Conservation (phyloP, 2,888 invertebrate genomes). For the Napeogenes inachia region DNA sequence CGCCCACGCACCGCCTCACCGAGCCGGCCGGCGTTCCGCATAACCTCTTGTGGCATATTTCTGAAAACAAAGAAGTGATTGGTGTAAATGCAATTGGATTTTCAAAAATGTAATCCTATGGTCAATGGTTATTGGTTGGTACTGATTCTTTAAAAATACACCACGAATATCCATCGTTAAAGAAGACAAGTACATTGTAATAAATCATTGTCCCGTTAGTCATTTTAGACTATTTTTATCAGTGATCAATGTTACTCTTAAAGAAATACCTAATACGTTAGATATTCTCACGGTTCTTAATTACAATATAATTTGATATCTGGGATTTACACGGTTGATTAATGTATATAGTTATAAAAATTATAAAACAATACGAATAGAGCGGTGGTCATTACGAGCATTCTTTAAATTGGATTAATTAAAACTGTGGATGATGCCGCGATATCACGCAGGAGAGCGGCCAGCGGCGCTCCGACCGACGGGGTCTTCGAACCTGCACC, state of each 20-base stretch:
- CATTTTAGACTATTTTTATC: too few species aligned
- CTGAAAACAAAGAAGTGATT: constrained; percentile 45
- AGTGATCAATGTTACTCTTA: too few species aligned
- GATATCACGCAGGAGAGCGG: constrained; percentile 50
- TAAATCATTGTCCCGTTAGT: too few species aligned
- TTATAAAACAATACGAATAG: too few species aligned
- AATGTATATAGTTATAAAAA: too few species aligned
- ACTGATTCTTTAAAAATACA: constrained; percentile 8
- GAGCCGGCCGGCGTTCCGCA: constrained; percentile 62
- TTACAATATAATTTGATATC: too few species aligned
- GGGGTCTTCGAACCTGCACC: constrained; percentile 66
- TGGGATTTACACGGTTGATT: too few species aligned
- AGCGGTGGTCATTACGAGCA: constrained; percentile 33
- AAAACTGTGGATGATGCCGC: constrained; percentile 41
- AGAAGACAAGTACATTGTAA: too few species aligned
- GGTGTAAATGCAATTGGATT: constrained; percentile 35
- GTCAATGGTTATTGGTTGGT: constrained; percentile 10
- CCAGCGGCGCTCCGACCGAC: constrained; percentile 35
- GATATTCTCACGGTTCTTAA: too few species aligned
- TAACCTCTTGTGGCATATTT: constrained; percentile 56
- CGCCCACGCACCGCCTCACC: constrained; percentile 35
- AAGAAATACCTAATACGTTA: too few species aligned
- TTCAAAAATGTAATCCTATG: constrained; percentile 19
- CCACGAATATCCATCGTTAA: too few species aligned
- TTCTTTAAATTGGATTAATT: constrained; percentile 65